Evolutionary conservation across 2,888 invertebrate genomes (phyloP).

Genomic region (Cataglyphis livida): DNA sequence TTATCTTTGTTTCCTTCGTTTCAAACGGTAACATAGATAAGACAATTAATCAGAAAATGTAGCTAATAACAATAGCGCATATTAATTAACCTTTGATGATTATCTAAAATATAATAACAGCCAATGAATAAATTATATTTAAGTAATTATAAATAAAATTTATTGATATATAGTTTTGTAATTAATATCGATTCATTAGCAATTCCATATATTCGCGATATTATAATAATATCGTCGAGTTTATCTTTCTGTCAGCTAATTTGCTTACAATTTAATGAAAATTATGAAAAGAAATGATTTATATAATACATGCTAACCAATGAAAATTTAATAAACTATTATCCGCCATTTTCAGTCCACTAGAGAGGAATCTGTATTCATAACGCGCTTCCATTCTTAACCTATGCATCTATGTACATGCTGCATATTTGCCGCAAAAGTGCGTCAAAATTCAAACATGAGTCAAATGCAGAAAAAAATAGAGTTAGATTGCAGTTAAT

Average conservation of each 20-base stretch:
- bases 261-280: background rate
- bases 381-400: background rate
- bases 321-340: constrained; percentile 35
- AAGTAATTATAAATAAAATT: background rate
- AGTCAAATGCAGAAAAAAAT: constrained; percentile 22
- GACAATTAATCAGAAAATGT: background rate
- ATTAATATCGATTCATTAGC: constrained; percentile 10
- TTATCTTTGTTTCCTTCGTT: background rate
- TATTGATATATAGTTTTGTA: background rate
- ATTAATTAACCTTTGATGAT: background rate
- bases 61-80: constrained; percentile 9
- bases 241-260: background rate
- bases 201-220: background rate
- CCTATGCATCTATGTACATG: background rate
- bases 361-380: background rate
- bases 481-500: constrained; percentile 42
- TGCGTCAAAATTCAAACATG: constrained; percentile 41
- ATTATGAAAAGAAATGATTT: background rate
- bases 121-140: background rate
- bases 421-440: constrained; percentile 37
- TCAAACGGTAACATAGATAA: background rate
- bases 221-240: background rate
- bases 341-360: background rate
- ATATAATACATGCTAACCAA: background rate
- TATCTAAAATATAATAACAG: background rate